These are phyloP conservation scores for Lampropteryx suffumata DNA, from an alignment of 2,888 invertebrate species.

Conservation along the genomic window DNA sequence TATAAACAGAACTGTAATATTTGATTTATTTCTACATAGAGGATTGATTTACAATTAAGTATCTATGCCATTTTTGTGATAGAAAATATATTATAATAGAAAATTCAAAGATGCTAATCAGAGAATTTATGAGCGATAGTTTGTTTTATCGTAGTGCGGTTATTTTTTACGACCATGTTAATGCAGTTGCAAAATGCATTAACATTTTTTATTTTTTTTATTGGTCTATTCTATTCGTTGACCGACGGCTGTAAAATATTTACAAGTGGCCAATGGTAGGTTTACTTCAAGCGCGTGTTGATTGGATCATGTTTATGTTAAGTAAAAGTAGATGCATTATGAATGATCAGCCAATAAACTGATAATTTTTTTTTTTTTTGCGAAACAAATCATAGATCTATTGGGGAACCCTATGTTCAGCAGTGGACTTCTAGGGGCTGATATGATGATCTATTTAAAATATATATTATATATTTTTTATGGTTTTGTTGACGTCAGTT, in stretches of 20 bases:
- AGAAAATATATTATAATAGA: conserved; percentile 35
- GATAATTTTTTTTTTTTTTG: too few species aligned
- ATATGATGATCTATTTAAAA: too few species aligned
- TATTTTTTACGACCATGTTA: conserved; percentile 18
- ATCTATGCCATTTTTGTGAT: conserved; percentile 9
- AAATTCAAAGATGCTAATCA: conserved; percentile 43
- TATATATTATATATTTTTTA: too few species aligned
- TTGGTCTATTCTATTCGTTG: neutral
- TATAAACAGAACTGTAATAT: too few species aligned
- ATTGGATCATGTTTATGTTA: neutral
- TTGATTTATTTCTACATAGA: neutral
- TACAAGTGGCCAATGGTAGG: neutral
- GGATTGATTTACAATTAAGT: conserved; percentile 15
- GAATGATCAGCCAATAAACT: too few species aligned
- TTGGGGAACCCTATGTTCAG: too few species aligned
- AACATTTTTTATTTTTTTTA: conserved; percentile 11
- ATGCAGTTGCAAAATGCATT: conserved; percentile 16
- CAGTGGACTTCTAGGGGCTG: too few species aligned
- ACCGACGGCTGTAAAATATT: neutral
- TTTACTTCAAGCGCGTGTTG: neutral
- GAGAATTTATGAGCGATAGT: conserved; percentile 31
- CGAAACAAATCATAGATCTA: too few species aligned
- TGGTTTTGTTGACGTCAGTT: too few species aligned
- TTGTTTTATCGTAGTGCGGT: conserved; percentile 23
- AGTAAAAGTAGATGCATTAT: neutral